These are phyloP conservation scores for Drosophila formosana DNA, from an alignment of 2,888 invertebrate genomes.

Conservation along the genomic window DNA sequence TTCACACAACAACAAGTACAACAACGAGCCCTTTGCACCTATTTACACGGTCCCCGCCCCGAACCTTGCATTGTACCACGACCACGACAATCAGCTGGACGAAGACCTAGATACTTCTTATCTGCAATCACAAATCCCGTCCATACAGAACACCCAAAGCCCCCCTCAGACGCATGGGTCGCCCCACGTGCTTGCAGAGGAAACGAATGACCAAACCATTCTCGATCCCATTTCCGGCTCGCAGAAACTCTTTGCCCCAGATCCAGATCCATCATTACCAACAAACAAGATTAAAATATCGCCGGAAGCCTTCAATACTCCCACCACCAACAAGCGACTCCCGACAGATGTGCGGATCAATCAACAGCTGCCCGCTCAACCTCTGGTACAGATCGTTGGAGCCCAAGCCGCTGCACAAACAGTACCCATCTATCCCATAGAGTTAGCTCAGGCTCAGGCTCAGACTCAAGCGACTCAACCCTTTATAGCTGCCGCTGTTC, in stretches of 20 bases:
- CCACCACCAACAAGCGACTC: constrained; percentile 85
- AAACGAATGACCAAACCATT: constrained; percentile 84
- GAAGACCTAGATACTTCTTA: constrained; percentile 73
- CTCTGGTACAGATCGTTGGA: constrained; percentile 82
- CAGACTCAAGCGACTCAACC: constrained; percentile 83
- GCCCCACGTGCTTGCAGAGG: constrained; percentile 87
- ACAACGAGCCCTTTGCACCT: constrained; percentile 95
- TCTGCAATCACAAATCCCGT: constrained; percentile 65
- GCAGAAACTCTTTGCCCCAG: constrained; percentile 86
- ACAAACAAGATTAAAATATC: constrained; percentile 84
- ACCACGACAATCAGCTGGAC: constrained; percentile 82
- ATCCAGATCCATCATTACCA: constrained; percentile 86
- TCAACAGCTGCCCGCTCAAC: constrained; percentile 79
- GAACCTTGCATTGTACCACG: constrained; percentile 86
- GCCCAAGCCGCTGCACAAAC: constrained; percentile 85
- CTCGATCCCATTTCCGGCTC: constrained; percentile 84
- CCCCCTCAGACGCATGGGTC: constrained; percentile 44
- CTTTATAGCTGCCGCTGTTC: constrained; percentile 78
- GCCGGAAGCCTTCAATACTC: constrained; percentile 84
- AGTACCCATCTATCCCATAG: constrained; percentile 86
- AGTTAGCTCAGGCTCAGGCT: constrained; percentile 78
- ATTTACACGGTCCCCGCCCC: constrained; percentile 95
- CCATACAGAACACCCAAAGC: constrained; percentile 25
- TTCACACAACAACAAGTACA: constrained; percentile 85
- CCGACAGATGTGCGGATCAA: constrained; percentile 83